These are phyloP conservation scores for Collichthys lucidus DNA, from an alignment of 2,113 vertebrate genomes.

Conservation along the genomic window DNA sequence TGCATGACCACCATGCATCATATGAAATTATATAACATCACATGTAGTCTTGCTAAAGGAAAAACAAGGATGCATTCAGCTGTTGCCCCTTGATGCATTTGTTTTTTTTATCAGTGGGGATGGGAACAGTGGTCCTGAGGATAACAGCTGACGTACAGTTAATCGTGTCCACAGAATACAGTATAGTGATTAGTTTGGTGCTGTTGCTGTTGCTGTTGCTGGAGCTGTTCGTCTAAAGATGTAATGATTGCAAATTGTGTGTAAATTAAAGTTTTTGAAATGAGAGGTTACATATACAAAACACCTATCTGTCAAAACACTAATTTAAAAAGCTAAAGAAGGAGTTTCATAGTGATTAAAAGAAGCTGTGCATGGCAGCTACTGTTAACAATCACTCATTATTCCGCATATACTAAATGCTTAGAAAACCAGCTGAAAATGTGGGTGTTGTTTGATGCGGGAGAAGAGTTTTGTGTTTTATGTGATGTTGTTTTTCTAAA, in stretches of 20 bases:
- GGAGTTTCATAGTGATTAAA: not conserved
- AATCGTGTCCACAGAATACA: not conserved
- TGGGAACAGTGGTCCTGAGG: no score
- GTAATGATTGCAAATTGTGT: not conserved
- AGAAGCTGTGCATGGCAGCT: slow-evolving; percentile 6
- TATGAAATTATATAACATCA: no score
- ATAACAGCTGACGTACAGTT: no score
- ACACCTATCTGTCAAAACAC: not conserved
- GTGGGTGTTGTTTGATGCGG: not conserved
- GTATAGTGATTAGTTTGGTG: not conserved
- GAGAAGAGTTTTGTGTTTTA: not conserved
- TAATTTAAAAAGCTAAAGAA: not conserved
- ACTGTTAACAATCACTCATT: slow-evolving; percentile 5
- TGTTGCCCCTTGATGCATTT: no score
- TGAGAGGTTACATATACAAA: not conserved
- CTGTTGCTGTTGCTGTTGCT: not conserved
- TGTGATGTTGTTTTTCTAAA: not conserved
- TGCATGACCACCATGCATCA: no score
- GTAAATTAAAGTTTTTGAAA: not conserved
- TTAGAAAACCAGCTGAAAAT: not conserved
- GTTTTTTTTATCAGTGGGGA: no score
- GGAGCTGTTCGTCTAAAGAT: not conserved
- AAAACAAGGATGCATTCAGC: no score
- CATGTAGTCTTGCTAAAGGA: no score
- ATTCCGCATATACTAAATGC: not conserved